Percentiles rank a stretch among this genome's conserved stretches.
Conservation (phyloP, 1,140 invertebrate genomes). For the Bombyx mandarina region DNA sequence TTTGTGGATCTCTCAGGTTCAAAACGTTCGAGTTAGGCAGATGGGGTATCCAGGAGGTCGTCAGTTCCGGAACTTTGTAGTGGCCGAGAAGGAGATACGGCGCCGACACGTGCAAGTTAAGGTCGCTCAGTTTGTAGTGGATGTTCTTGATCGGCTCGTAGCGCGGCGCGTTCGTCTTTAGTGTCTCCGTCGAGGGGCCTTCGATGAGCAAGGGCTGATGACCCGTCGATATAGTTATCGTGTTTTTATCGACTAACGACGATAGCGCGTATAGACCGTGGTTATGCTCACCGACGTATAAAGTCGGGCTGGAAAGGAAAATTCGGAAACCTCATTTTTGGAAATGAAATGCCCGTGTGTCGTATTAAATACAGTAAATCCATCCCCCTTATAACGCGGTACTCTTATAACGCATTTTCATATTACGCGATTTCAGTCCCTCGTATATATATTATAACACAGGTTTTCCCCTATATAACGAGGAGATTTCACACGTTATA, state of each 20-base stretch:
- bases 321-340: background rate
- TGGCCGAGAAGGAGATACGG: constrained; percentile 76
- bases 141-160: constrained; percentile 67
- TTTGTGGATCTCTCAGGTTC: constrained; percentile 19
- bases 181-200: constrained; percentile 70
- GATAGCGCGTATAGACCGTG: constrained; percentile 92
- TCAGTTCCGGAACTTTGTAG: constrained; percentile 84
- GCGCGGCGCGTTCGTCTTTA: constrained; percentile 32
- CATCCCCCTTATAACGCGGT: no score
- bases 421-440: no score
- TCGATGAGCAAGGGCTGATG: constrained; percentile 78
- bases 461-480: no score
- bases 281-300: constrained; percentile 93
- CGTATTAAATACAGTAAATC: background rate
- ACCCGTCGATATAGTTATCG: constrained; percentile 78
- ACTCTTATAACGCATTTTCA: no score
- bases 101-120: constrained; percentile 52
- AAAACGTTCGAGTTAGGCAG: constrained; percentile 45
- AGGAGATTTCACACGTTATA: no score
- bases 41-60: constrained; percentile 47
- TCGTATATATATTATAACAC: no score
- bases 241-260: constrained; percentile 90
- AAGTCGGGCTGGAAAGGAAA: constrained; percentile 81
- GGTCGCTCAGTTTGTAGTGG: constrained; percentile 59
- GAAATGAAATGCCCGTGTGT: background rate